A percentile compares a stretch with the other conserved stretches of the same genome.
Evolutionary conservation across 2,113 vertebrate genomes (phyloP).

Genomic region (Neolamprologus brichardi): DNA sequence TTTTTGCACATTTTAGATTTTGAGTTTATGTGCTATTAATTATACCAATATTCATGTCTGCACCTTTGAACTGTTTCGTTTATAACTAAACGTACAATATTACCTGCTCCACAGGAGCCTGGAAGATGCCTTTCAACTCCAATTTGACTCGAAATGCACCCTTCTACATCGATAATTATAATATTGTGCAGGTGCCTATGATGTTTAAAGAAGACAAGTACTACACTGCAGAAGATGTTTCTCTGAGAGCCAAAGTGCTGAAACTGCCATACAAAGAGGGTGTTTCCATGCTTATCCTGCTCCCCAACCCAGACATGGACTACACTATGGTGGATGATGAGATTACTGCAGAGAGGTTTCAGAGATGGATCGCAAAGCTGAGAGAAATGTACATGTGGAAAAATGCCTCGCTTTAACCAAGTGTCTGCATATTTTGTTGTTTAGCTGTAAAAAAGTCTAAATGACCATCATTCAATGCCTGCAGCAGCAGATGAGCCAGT

Average conservation of each 20-base stretch:
- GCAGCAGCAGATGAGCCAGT: not conserved
- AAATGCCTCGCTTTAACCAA: not conserved
- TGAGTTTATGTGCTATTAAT: not conserved
- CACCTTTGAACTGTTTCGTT: not conserved
- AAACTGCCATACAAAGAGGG: slow-evolving; percentile 81
- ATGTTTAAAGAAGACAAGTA: slow-evolving; percentile 78
- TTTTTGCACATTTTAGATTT: not conserved
- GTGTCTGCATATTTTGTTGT: not conserved
- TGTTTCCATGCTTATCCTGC: slow-evolving; percentile 82
- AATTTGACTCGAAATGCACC: slow-evolving; percentile 60
- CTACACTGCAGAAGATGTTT: slow-evolving; percentile 68
- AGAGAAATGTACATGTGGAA: slow-evolving; percentile 29
- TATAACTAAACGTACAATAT: not conserved
- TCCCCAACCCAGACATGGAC: slow-evolving; percentile 76
- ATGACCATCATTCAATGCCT: not conserved
- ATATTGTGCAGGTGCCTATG: slow-evolving; percentile 78
- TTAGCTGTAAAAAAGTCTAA: not conserved
- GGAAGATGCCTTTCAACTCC: slow-evolving; percentile 79
- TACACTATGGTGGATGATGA: slow-evolving; percentile 82
- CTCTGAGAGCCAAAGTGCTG: slow-evolving; percentile 75
- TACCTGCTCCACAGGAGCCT: slow-evolving; percentile 70
- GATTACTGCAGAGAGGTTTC: slow-evolving; percentile 74
- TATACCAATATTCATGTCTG: not conserved
- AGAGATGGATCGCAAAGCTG: slow-evolving; percentile 78
- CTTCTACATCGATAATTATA: slow-evolving; percentile 86